Conservation (phyloP, 1,140 invertebrate genomes). For the Drosophila kikkawai region DNA sequence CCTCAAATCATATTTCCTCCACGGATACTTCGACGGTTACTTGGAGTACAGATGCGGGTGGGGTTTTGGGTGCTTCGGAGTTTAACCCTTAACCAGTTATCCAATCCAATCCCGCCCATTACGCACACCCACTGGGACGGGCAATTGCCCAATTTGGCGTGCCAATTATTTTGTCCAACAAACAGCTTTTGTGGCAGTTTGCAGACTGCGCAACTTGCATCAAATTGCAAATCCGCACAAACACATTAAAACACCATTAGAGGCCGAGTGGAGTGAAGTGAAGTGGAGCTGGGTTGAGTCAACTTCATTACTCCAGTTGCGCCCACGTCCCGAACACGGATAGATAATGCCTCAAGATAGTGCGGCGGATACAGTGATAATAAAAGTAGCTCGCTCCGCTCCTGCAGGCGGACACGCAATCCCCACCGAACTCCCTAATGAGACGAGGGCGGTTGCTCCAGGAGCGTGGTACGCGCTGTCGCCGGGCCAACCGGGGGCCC, state of each 20-base stretch:
- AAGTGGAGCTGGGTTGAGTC: conserved; percentile 33
- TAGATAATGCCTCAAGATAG: conserved; percentile 60
- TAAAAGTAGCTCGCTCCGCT: conserved; percentile 48
- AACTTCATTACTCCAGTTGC: conserved; percentile 66
- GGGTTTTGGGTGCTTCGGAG: not conserved
- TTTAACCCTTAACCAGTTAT: conserved; percentile 52
- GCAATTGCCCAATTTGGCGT: conserved; percentile 60
- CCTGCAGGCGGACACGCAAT: conserved; percentile 64
- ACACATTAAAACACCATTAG: conserved; percentile 73
- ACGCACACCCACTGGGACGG: conserved; percentile 50
- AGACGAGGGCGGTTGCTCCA: conserved; percentile 30
- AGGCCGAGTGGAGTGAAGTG: conserved; percentile 8
- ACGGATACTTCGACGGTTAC: not conserved
- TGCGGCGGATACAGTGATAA: conserved; percentile 58
- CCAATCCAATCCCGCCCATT: conserved; percentile 31
- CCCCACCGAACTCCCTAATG: conserved; percentile 58
- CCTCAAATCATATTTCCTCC: conserved; percentile 25
- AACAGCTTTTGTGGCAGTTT: conserved; percentile 63
- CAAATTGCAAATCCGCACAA: conserved; percentile 48
- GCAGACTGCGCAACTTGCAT: conserved; percentile 44
- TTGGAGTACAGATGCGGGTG: conserved; percentile 1
- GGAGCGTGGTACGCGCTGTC: conserved; percentile 74
- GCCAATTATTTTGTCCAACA: conserved; percentile 71
- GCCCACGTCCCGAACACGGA: conserved; percentile 59
- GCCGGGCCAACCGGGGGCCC: conserved; percentile 32